Evolutionary conservation across 2,888 invertebrate species (phyloP), one percentile per base, ranked within the genome.

Genomic region (Venustoraphidia nigricollis): DNA sequence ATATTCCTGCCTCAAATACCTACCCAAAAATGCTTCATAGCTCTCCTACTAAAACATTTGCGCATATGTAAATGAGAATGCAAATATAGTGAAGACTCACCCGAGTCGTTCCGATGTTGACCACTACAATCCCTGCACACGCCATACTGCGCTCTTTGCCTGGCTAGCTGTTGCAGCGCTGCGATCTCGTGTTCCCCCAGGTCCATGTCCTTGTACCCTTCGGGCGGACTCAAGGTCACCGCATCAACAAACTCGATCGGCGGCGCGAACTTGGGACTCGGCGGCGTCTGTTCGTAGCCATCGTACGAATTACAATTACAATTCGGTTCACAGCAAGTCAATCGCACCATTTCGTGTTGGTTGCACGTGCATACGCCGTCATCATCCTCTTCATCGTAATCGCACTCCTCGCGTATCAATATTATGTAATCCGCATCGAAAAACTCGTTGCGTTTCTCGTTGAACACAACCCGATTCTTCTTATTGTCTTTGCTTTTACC

Each of bases 341-440:
- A 63, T 13, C 79, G 70, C 52, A 74, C 72, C 69, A 79, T 69
- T 62, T 79, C 81, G 60, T 79, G 79, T 60, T 79, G 80, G 53
- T 77, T 77, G 58, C 81, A 81, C 58, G 85, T 84, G 59, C 86
- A 87, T 47, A 74, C 70, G 45, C 73, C 72, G 49, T 79, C 78
- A 63, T 79, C 81, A 52, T 78, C 78, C 61, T 87, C 88, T 59
- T 87, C 87, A 50, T 86, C 88, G 61, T 82, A 85, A 58, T 81
- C 81, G 61, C 88, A 88, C 64, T 90, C 90, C 63, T 91, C 90
- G 51, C 90, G 80, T 53, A 91, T 89, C 53, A 90, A 74, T 58
- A 91, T 91, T 60, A 91, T 90, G 62, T 91, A 91, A 68, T 91
- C 90, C 46, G 91, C 90, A 58, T 91, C 91, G 65, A 91, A 90